Evolutionary conservation across 2,113 vertebrate genomes (phyloP).

Genomic region (Oxyura jamaicensis): DNA sequence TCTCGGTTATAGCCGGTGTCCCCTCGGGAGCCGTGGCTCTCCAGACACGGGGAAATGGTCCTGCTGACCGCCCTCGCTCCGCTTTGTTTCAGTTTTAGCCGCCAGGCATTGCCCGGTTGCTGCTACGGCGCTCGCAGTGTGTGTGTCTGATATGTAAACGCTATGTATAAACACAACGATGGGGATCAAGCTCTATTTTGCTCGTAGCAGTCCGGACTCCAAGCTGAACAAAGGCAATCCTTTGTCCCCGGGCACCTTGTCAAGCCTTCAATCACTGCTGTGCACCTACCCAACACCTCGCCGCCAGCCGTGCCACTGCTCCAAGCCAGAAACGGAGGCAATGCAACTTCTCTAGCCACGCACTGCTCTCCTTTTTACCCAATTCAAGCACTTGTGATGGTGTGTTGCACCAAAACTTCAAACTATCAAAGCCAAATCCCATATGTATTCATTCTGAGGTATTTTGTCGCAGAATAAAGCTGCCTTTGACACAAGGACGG

Average conservation of each 20-base stretch:
- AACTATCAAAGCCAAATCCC: neutral
- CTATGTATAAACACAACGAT: fast-evolving
- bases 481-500: neutral
- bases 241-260: neutral
- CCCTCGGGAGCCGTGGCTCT: too few species aligned
- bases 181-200: neutral
- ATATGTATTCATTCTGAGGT: fast-evolving
- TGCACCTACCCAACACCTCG: too few species aligned
- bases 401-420: neutral
- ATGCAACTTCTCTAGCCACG: neutral
- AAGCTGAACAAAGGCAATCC: neutral
- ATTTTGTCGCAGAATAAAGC: neutral
- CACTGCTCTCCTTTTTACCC: neutral
- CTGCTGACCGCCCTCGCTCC: too few species aligned
- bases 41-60: too few species aligned
- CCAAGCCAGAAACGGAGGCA: too few species aligned
- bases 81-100: neutral
- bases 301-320: too few species aligned
- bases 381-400: neutral
- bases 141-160: too few species aligned
- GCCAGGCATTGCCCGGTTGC: fast-evolving
- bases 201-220: neutral
- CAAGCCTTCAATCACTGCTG: neutral
- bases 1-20: too few species aligned
- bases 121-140: neutral